Conservation (phyloP, 2,797 vertebrate species). For the Okamejei kenojei region DNA sequence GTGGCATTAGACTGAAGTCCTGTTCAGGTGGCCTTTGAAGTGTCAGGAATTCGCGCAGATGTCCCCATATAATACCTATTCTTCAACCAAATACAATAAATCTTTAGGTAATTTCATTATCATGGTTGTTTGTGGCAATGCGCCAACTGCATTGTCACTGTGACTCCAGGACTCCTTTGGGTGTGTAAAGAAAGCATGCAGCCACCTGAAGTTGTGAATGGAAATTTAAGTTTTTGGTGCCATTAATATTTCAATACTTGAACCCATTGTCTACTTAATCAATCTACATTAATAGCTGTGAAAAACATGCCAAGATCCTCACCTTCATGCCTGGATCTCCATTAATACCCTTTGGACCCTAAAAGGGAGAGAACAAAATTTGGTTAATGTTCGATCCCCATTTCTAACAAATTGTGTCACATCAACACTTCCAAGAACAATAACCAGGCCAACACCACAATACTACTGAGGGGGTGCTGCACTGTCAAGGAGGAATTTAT, state of each 20-base stretch:
- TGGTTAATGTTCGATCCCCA: background rate
- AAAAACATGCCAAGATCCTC: slow-evolving; percentile 41
- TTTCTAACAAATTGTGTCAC: background rate
- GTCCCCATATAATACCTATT: background rate
- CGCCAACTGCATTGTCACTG: background rate
- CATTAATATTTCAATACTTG: background rate
- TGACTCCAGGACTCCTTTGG: background rate
- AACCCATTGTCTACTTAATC: background rate
- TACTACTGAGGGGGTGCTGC: background rate
- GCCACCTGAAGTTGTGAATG: no score
- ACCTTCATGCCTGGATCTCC: slow-evolving; percentile 56
- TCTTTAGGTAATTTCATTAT: no score
- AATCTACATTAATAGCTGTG: background rate
- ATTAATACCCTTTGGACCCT: slow-evolving; percentile 60
- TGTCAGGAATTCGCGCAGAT: background rate
- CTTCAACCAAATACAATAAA: background rate
- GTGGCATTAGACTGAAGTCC: background rate
- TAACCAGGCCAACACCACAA: background rate
- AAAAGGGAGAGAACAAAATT: background rate
- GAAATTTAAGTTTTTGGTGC: background rate
- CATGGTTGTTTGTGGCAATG: background rate
- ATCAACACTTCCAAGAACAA: background rate
- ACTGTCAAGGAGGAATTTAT: background rate
- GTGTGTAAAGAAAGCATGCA: background rate
- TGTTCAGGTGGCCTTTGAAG: background rate